Percentiles rank a stretch among this genome's conserved stretches.
These are phyloP conservation scores for Therioaphis trifolii DNA, from an alignment of 2,888 invertebrate genomes.

Conservation along the genomic window DNA sequence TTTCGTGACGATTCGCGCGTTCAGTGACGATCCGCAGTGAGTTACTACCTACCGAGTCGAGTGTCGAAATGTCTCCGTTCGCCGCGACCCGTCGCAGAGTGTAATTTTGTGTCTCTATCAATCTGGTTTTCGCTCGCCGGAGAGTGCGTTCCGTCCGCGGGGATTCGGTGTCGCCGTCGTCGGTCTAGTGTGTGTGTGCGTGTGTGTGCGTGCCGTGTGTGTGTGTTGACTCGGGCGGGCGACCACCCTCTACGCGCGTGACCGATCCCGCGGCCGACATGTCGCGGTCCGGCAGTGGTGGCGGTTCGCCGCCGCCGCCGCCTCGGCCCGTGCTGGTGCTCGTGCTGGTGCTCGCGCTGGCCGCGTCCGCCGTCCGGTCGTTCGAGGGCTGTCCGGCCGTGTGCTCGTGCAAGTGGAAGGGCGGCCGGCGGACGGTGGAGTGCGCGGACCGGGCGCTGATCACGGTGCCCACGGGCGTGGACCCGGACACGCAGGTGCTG, in stretches of 20 bases:
- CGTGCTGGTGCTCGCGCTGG: not conserved
- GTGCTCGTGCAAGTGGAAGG: conserved; percentile 94
- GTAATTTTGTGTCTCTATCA: too few species aligned
- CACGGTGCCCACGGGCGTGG: conserved; percentile 86
- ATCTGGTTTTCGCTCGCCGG: too few species aligned
- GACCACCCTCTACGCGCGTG: too few species aligned
- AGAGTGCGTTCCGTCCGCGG: not conserved
- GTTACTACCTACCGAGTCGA: not conserved
- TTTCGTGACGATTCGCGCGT: too few species aligned
- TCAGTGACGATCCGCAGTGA: too few species aligned
- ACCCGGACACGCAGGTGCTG: conserved; percentile 89
- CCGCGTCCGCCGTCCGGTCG: conserved; percentile 65
- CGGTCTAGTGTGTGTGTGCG: not conserved
- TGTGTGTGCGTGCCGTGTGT: not conserved
- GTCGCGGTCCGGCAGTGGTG: not conserved
- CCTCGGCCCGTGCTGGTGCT: not conserved
- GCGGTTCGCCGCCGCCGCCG: not conserved
- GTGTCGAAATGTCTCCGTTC: not conserved
- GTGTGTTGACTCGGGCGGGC: not conserved
- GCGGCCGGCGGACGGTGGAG: conserved; percentile 92
- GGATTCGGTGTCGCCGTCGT: not conserved
- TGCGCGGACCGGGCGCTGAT: conserved; percentile 86
- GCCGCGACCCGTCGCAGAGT: not conserved
- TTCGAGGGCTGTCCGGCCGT: conserved; percentile 81
- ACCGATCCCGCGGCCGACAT: not conserved